Evolutionary conservation across 1,140 invertebrate species (phyloP), one percentile per base, ranked within the genome.

Genomic region (Leptoteleia sp.): DNA sequence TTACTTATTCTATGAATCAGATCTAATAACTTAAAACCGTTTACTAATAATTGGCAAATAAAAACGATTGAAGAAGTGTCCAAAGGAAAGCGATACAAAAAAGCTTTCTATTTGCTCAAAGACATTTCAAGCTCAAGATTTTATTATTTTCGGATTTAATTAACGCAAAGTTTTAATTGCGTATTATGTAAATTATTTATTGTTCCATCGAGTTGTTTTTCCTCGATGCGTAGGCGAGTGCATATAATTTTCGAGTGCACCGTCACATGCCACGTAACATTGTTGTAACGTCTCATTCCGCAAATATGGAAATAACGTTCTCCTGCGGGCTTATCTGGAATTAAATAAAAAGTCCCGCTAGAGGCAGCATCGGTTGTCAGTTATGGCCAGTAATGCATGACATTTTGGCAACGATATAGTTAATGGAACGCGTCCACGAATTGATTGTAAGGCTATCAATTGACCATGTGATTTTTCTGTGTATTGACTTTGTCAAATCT

Each of bases 371-470:
- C 33, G 65, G 71, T 71, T 52, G 43, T 61, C 67, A 71, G 67
- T 77, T 71, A 71, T 54, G 75, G 0, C 65, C 59, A 61, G 29
- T 52, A 77, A 77, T 77, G 65, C 75, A 67, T 71, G 52, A 65
- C 57, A 77, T 70, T 71, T 77, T 40, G 75, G 43, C 52, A 67
- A 65, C n/a, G n/a, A 67, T 52, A 47, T 59, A 45, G 42, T 76
- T 67, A 76, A 76, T 54, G 62, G 61, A 76, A 68, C 40, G 16
- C 54, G n/a, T n/a, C n/a, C n/a, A n/a, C n/a, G n/a, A n/a, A n/a
- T n/a, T n/a, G n/a, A n/a, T n/a, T n/a, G n/a, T n/a, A n/a, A n/a
- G n/a, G n/a, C n/a, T n/a, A n/a, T n/a, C n/a, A n/a, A n/a, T n/a
- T n/a, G n/a, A n/a, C n/a, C n/a, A n/a, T n/a, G n/a, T n/a, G n/a